phyloP scores from a whole-genome alignment of 2,113 vertebrate genomes.

The Proterorhinus semilunaris region DNA sequence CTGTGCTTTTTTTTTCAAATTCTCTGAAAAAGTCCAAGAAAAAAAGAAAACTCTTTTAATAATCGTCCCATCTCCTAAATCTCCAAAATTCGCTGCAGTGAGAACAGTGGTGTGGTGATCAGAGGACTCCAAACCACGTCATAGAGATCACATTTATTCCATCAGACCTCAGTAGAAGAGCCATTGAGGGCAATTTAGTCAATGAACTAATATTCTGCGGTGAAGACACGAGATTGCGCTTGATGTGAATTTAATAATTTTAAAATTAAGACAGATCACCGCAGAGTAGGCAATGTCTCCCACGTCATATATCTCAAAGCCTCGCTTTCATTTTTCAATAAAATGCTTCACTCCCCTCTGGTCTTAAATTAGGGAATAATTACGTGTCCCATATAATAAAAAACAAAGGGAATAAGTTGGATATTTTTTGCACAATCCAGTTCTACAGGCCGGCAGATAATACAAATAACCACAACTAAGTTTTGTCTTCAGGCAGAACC shows the following conservation, averaged over 20 bases:
- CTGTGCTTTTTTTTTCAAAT: no score
- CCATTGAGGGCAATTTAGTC: not conserved
- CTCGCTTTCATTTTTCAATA: not conserved
- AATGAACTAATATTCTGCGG: slow-evolving; percentile 17
- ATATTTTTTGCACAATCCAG: no score
- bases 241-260: slow-evolving; percentile 24
- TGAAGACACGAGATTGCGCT: slow-evolving; percentile 23
- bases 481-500: slow-evolving; percentile 77
- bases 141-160: slow-evolving; percentile 7
- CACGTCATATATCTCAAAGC: not conserved
- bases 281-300: slow-evolving; percentile 26
- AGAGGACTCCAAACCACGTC: not conserved
- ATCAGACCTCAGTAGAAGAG: not conserved
- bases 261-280: slow-evolving; percentile 21
- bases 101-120: not conserved
- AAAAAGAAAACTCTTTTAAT: not conserved
- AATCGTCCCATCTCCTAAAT: not conserved
- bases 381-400: no score
- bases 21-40: not conserved
- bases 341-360: no score
- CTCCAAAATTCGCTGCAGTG: not conserved
- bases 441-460: not conserved
- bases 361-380: no score
- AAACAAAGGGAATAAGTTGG: no score
- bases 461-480: not conserved